Percentiles rank a stretch among this genome's conserved stretches.
These are phyloP conservation scores for Gambelia wislizenii DNA, from an alignment of 2,797 vertebrate genomes.

Conservation along the genomic window DNA sequence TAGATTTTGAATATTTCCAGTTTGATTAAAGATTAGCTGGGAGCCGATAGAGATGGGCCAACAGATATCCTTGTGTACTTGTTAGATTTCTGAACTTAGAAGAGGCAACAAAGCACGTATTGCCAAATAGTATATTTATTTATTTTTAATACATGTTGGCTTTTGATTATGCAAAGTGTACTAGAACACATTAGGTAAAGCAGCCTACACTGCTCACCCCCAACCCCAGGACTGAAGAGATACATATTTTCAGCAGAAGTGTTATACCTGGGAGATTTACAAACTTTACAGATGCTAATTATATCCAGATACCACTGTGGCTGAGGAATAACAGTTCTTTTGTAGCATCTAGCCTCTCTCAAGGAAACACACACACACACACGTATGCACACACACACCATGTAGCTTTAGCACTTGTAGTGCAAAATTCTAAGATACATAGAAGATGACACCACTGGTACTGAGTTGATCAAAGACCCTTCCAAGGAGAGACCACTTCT, in stretches of 20 bases:
- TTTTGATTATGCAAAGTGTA: neutral
- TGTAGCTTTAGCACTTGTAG: slow-evolving; percentile 34
- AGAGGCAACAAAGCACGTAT: slow-evolving; percentile 36
- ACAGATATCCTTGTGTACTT: slow-evolving; percentile 47
- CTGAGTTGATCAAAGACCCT: slow-evolving; percentile 60
- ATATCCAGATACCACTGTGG: slow-evolving; percentile 48
- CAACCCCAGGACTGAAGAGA: too few species aligned
- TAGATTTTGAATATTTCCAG: slow-evolving; percentile 85
- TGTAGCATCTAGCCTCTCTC: slow-evolving; percentile 51
- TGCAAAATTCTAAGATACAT: slow-evolving; percentile 48
- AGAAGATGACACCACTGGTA: slow-evolving; percentile 64
- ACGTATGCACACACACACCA: neutral
- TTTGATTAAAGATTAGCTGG: slow-evolving; percentile 81
- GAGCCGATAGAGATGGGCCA: slow-evolving; percentile 64
- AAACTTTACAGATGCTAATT: slow-evolving; percentile 64
- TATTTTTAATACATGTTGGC: neutral
- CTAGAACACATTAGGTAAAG: slow-evolving; percentile 4
- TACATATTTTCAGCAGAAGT: slow-evolving; percentile 39
- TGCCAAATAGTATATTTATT: slow-evolving; percentile 28
- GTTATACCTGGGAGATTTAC: slow-evolving; percentile 47
- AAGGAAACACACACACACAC: slow-evolving; percentile 13
- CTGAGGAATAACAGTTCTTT: slow-evolving; percentile 65
- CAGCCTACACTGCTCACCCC: slow-evolving; percentile 17
- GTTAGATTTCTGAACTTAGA: slow-evolving; percentile 66
- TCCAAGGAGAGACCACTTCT: slow-evolving; percentile 53